Conservation (phyloP, 2,113 vertebrate species). For the Meriones unguiculatus region DNA sequence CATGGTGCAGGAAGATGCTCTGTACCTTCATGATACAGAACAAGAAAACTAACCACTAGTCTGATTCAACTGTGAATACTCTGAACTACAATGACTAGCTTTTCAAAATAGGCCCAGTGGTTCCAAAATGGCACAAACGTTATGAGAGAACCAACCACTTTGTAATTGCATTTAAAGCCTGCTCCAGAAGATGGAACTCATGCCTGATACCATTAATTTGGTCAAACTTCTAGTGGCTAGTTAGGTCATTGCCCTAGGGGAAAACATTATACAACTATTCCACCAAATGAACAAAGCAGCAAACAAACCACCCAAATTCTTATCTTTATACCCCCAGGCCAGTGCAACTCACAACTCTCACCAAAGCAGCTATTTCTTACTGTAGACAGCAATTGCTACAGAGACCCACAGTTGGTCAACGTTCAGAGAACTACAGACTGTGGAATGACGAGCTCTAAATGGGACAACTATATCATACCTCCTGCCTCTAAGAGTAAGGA, state of each 20-base stretch:
- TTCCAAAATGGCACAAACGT: background rate
- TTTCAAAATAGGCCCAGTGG: background rate
- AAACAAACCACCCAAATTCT: background rate
- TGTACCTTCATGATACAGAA: background rate
- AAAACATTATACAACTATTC: background rate
- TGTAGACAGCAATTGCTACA: background rate
- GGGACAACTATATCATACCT: background rate
- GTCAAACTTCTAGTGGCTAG: background rate
- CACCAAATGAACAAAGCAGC: background rate
- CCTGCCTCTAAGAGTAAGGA: background rate
- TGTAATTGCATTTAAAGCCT: background rate
- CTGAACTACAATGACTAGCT: background rate
- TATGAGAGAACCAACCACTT: background rate
- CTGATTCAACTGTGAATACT: background rate
- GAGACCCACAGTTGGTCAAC: background rate
- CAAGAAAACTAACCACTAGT: background rate
- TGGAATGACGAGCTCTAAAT: background rate
- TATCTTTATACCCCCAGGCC: background rate
- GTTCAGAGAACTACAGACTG: background rate
- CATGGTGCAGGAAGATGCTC: background rate
- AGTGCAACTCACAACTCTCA: background rate
- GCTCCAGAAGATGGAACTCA: background rate
- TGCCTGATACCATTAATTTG: background rate
- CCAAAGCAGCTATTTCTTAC: background rate
- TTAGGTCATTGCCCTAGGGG: background rate